Evolutionary conservation across 2,888 invertebrate species (phyloP), one percentile per base, ranked within the genome.

Genomic region (Andrena bucephala): DNA sequence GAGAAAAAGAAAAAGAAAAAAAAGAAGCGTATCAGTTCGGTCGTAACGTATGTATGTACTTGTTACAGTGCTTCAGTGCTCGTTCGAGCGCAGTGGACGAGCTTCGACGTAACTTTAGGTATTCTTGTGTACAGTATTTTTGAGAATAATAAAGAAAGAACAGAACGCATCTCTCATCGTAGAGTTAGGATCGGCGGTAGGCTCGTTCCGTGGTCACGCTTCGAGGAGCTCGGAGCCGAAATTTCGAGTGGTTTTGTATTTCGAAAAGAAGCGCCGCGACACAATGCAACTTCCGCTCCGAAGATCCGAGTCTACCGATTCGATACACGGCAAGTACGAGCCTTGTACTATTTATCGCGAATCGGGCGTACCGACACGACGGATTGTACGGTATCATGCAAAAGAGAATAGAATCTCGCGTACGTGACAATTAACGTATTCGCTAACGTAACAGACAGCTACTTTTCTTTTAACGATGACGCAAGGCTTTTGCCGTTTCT

Each of bases 81-180:
- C 82, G 72, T 84, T 69, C 71, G 69, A 78, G 77, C 69, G 74
- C 78, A 48, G 67, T 62, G 71, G 62, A 62, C 78, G 79, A 77
- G 75, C 83, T 78, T 85, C 71, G 63, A 82, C 71, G 73, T 83
- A 76, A 76, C 74, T 83, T 83, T 87, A 88, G 87, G 85, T 85
- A 88, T 88, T 88, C 81, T 87, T 83, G 73, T 89, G 86, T 89
- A 89, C 89, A 89, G 89, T 89, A 89, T 89, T 89, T 73, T 88
- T 88, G 84, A 88, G 81, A 83, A 78, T 84, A 85, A 88, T 72
- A 79, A 76, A 57, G 57, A 70, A 36, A 67, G 54, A 36, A 59
- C 59, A 57, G 60, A 57, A 59, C 63, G 69, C 78, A 83, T 83
- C 83, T 65, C 69, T 76, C 83, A 54, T 76, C 69, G 69, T 84